Evolutionary conservation across 1,140 invertebrate genomes (phyloP).

Genomic region (Zelostemma sp.): DNA sequence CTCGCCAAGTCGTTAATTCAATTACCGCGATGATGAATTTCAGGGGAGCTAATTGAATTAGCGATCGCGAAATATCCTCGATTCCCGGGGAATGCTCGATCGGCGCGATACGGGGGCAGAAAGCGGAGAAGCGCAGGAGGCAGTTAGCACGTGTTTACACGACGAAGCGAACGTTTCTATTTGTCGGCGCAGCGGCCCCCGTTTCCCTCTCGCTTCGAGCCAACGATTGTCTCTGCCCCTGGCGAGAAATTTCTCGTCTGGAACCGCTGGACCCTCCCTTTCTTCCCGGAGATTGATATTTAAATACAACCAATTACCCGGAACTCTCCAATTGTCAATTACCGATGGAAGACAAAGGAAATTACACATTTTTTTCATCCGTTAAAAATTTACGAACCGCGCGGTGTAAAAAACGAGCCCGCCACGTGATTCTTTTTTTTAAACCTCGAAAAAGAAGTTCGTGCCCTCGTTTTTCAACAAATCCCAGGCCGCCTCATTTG

Average conservation of each 20-base stretch:
- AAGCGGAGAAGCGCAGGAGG: constrained; percentile 46
- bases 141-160: constrained; percentile 71
- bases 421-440: too few relatives aligned
- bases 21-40: constrained; percentile 53
- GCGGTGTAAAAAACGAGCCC: too few relatives aligned
- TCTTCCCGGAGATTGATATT: constrained; percentile 50
- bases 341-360: background rate
- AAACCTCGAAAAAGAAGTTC: too few relatives aligned
- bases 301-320: constrained; percentile 52
- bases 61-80: constrained; percentile 15
- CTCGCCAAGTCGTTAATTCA: constrained; percentile 51
- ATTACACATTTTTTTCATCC: too few relatives aligned
- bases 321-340: constrained; percentile 12
- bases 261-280: constrained; percentile 21
- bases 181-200: constrained; percentile 56
- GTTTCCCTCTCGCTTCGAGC: constrained; percentile 2
- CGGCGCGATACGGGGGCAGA: constrained; percentile 4
- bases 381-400: too few relatives aligned
- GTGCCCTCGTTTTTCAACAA: too few relatives aligned
- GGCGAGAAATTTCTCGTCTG: constrained; percentile 9
- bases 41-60: constrained; percentile 49
- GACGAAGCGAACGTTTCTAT: constrained; percentile 67
- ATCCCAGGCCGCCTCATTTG: too few relatives aligned
- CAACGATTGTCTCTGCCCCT: constrained; percentile 11
- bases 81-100: background rate